phyloP scores from a whole-genome alignment of 2,888 invertebrate genomes.

The Microctonus brassicae region DNA sequence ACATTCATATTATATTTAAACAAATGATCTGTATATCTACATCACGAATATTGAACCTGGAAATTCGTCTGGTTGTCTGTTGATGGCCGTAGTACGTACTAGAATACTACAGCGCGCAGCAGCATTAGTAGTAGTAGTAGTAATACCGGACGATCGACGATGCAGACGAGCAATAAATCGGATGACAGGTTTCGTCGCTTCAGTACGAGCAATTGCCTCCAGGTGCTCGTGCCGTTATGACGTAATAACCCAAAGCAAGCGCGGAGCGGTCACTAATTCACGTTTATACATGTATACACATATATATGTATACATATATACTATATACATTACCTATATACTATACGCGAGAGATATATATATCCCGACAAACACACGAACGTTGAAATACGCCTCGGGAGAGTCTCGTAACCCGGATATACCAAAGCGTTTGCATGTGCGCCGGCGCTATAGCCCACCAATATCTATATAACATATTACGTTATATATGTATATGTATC shows the following conservation, averaged over 20 bases:
- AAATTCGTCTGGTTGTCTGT: conserved; percentile 48
- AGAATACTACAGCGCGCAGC: not conserved
- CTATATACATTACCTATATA: conserved; percentile 5
- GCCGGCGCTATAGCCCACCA: not conserved
- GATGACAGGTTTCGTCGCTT: conserved; percentile 55
- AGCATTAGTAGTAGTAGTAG: not conserved
- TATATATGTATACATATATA: conserved; percentile 6
- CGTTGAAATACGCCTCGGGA: conserved; percentile 24
- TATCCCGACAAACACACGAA: not conserved
- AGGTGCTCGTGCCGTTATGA: conserved; percentile 62
- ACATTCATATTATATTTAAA: not conserved
- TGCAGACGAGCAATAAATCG: conserved; percentile 55
- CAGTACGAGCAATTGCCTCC: conserved; percentile 59
- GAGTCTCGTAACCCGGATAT: conserved; percentile 27
- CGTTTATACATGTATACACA: conserved; percentile 42
- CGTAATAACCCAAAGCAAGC: conserved; percentile 62
- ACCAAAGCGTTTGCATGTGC: conserved; percentile 18
- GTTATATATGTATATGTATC: conserved; percentile 3
- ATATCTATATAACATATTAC: not conserved
- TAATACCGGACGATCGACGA: conserved; percentile 24
- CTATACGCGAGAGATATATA: conserved; percentile 14
- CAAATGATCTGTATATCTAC: too few relatives aligned
- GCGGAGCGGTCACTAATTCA: conserved; percentile 57
- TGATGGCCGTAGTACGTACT: not conserved
- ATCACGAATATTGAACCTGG: not conserved